These are phyloP conservation scores for Ursus arctos DNA, from an alignment of 2,113 vertebrate genomes.

Conservation along the genomic window DNA sequence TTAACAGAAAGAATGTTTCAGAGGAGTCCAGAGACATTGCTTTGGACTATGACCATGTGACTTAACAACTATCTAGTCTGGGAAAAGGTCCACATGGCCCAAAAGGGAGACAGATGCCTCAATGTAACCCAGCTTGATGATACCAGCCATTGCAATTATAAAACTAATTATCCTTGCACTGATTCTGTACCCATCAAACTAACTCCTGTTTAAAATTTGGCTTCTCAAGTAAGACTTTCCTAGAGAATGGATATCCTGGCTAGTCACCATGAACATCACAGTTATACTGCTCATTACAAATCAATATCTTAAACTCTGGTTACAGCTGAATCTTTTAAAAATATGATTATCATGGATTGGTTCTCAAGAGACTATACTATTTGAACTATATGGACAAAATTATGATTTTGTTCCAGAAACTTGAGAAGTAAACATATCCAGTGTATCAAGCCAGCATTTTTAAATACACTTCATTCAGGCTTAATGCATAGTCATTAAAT, in stretches of 20 bases:
- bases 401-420: background rate
- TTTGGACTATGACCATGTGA: background rate
- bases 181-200: background rate
- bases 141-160: background rate
- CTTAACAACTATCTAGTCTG: background rate
- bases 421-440: background rate
- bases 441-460: background rate
- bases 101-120: background rate
- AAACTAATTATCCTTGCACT: conserved; percentile 30
- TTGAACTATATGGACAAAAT: background rate
- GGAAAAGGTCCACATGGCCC: background rate
- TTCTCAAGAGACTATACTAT: background rate
- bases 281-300: background rate
- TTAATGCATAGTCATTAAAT: background rate
- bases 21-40: background rate
- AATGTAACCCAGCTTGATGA: background rate
- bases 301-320: background rate
- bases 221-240: background rate
- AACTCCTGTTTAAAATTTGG: background rate
- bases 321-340: background rate
- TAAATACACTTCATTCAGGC: background rate
- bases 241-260: background rate
- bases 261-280: background rate
- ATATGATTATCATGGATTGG: background rate
- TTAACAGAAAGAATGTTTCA: background rate